Percentiles rank a stretch among this genome's conserved stretches.
Conservation (phyloP, 2,888 invertebrate genomes). For the Congeria kusceri region DNA sequence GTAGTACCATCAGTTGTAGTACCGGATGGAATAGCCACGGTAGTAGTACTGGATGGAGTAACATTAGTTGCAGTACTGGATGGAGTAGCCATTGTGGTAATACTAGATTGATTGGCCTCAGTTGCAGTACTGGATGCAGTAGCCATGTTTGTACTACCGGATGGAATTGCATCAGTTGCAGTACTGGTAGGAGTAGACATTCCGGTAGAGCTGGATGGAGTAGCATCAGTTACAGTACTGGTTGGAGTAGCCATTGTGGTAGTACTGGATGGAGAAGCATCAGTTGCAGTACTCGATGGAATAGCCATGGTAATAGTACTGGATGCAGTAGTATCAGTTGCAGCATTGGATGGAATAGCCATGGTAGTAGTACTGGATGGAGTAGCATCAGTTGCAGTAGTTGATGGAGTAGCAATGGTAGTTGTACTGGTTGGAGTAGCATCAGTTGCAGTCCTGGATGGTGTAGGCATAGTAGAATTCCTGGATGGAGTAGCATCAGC, state of each 20-base stretch:
- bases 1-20: not conserved
- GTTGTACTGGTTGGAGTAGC: too few relatives aligned
- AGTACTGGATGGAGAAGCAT: not conserved
- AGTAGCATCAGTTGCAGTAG: too few relatives aligned
- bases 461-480: too few relatives aligned
- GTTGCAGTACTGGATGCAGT: conserved; percentile 6
- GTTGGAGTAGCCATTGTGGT: not conserved
- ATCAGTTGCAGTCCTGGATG: too few relatives aligned
- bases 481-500: too few relatives aligned
- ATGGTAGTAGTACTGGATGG: too few relatives aligned
- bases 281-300: too few relatives aligned
- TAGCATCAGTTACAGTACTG: not conserved
- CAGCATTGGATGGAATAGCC: too few relatives aligned
- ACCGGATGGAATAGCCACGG: not conserved
- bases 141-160: not conserved
- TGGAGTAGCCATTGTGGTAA: not conserved
- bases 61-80: not conserved
- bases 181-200: not conserved
- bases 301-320: too few relatives aligned
- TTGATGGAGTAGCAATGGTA: too few relatives aligned
- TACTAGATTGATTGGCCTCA: not conserved
- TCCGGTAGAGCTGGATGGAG: not conserved
- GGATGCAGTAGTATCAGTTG: too few relatives aligned
- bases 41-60: not conserved
- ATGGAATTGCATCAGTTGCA: not conserved